Base-by-base conservation (phyloP, 2,113 vertebrate species). In the Verasper variegatus region DNA sequence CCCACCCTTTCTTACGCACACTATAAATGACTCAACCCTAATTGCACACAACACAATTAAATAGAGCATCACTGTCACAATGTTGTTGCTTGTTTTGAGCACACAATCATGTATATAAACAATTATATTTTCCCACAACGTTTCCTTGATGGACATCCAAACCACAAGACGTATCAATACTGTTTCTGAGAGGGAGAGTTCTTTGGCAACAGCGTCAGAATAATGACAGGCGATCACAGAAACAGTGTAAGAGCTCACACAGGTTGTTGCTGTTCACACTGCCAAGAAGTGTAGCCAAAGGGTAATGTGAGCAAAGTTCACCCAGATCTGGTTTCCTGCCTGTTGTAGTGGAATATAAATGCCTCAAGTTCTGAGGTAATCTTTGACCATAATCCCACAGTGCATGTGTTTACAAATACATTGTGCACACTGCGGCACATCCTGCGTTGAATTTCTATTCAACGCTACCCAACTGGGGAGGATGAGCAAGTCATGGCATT, bases 271-370 rank as follows among this genome's bases (percentile, higher is more conserved):
- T 45, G 58, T 13, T 64, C 51, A 35, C 40, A 40, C 42, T 59
- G 55, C 14, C 47, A 74, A 66, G 23, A 61, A 55, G 1, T 15
- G 47, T 8, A 61, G 68, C 76, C 64, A 9, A 66, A 71, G 57
- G 55, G n/a, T 70, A 82, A 74, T 52, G 57, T 52, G 63, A 78
- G 45, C 45, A 60, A 66, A 72, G 66, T 74, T 81, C 21, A 76
- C 14, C 4, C 26, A 37, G 42, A 35, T 75, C 68, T 54, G 40
- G 18, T 75, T 70, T 71, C 52, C 14, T 20, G 23, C 52, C 40
- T 12, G 42, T 74, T 62, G 65, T 81, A 58, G 59, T 47, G 18
- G 31, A 10, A 45, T 56, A n/a, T 24, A 49, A 54, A 57, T 5
- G n/a, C 56, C 24, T 45, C 20, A 15, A 27, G 21, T 35, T 55